phyloP scores from a whole-genome alignment of 2,113 vertebrate genomes.

The Eurystomus gularis region DNA sequence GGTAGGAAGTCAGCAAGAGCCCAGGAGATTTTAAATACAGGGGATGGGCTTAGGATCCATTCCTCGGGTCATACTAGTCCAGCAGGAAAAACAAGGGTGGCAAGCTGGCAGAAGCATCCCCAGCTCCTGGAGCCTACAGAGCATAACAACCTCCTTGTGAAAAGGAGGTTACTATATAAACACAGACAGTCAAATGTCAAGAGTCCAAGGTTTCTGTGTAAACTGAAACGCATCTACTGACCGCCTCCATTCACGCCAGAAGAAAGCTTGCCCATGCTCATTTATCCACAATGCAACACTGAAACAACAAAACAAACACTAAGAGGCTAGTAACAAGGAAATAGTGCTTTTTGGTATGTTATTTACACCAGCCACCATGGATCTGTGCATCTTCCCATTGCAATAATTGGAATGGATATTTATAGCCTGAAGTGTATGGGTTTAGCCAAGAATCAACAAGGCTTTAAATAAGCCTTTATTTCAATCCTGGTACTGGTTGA shows the following conservation, averaged over 20 bases:
- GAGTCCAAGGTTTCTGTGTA: not conserved
- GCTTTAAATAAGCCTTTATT: not conserved
- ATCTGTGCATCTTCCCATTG: not conserved
- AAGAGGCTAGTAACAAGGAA: not conserved
- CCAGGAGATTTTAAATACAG: not conserved
- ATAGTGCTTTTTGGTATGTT: not conserved
- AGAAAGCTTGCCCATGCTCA: not conserved
- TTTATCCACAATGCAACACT: not conserved
- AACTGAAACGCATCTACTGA: not conserved
- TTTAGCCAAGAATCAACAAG: not conserved
- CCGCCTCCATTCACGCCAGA: not conserved
- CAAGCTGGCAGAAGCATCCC: not conserved
- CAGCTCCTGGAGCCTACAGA: not conserved
- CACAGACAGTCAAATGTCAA: not conserved
- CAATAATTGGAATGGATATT: not conserved
- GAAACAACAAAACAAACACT: not conserved
- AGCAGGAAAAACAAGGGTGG: not conserved
- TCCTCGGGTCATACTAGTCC: not conserved
- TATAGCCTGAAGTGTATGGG: not conserved
- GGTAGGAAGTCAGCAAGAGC: not conserved
- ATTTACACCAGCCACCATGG: not conserved
- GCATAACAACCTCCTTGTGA: not conserved
- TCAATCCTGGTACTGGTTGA: not conserved
- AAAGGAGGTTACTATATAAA: not conserved
- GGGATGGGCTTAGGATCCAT: not conserved